phyloP scores from a whole-genome alignment of 1,140 invertebrate genomes.

The Drosophila biarmipes region DNA sequence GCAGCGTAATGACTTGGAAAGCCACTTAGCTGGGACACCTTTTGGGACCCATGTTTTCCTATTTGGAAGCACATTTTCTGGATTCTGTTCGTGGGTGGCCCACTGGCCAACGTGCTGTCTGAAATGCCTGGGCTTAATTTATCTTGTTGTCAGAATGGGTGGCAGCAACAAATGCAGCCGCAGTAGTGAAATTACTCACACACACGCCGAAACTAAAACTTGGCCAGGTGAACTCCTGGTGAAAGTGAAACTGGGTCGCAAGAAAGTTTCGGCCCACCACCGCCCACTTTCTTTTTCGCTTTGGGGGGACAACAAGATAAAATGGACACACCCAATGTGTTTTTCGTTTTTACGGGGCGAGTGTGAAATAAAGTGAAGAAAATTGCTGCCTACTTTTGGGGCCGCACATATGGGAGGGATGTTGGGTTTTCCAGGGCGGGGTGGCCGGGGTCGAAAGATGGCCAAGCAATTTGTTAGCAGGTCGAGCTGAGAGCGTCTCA shows the following conservation, averaged over 20 bases:
- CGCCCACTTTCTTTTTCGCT: conserved; percentile 8
- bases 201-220: conserved; percentile 25
- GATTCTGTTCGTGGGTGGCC: conserved; percentile 18
- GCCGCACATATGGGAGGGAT: conserved; percentile 15
- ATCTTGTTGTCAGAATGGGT: conserved; percentile 49
- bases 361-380: conserved; percentile 52
- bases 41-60: background rate
- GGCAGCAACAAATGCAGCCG: conserved; percentile 43
- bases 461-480: conserved; percentile 53
- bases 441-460: conserved; percentile 5
- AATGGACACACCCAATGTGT: conserved; percentile 48
- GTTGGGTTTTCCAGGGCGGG: conserved; percentile 6
- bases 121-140: conserved; percentile 44
- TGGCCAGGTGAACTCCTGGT: conserved; percentile 39
- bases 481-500: conserved; percentile 37
- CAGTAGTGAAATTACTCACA: conserved; percentile 63
- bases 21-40: conserved; percentile 22
- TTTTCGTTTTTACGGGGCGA: conserved; percentile 33
- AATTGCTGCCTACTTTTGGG: conserved; percentile 48
- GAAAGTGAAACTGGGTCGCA: conserved; percentile 55
- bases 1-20: conserved; percentile 15
- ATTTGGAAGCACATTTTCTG: conserved; percentile 31
- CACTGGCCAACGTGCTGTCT: conserved; percentile 35
- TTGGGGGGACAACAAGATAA: conserved; percentile 29
- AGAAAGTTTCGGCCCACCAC: conserved; percentile 25